Evolutionary conservation across 2,888 invertebrate species (phyloP), one percentile per base, ranked within the genome.

Genomic region (Eilema caniola): DNA sequence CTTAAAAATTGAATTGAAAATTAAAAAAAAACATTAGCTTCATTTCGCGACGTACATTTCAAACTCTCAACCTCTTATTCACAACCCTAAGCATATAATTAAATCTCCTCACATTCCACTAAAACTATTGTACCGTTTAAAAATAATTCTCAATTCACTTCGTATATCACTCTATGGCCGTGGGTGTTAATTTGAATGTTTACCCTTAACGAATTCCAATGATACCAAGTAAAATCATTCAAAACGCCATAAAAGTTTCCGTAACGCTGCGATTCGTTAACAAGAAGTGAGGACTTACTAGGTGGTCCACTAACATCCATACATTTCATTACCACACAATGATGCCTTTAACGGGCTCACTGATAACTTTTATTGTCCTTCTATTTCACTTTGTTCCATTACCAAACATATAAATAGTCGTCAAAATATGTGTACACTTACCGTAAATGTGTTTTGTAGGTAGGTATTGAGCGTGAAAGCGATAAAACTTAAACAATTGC

Each of bases 281-380:
- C 68, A 73, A 72, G 74, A 61, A 67, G n/a, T 56, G 65, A 69
- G 53, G 75, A 60, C 81, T 74, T 83, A 80, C 85, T 84, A 86
- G 93, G 93, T 93, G 93, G 93, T 93, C 93, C 84, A 83, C 79
- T 84, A 75, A 82, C 83, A 84, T 75, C 85, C 81, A 85, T 85
- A 83, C 83, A 85, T 86, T 90, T 90, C 89, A 92, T 89, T 90
- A 88, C 86, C 76, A 75, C 85, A 81, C 88, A 85, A 86, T 86
- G 80, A 81, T 72, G 76, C 80, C 83, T 72, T 83, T 83, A 86
- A 85, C 82, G 76, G n/a, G 70, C 70, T 10, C 53, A 24, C 75
- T 76, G 92, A 93, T 93, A 93, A 90, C 83, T 86, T 92, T 91
- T 93, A 92, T 90, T 90, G 86, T 90, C 83, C 76, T 83, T 85